Conservation (phyloP, 2,113 vertebrate species). For the Cettia cetti region DNA sequence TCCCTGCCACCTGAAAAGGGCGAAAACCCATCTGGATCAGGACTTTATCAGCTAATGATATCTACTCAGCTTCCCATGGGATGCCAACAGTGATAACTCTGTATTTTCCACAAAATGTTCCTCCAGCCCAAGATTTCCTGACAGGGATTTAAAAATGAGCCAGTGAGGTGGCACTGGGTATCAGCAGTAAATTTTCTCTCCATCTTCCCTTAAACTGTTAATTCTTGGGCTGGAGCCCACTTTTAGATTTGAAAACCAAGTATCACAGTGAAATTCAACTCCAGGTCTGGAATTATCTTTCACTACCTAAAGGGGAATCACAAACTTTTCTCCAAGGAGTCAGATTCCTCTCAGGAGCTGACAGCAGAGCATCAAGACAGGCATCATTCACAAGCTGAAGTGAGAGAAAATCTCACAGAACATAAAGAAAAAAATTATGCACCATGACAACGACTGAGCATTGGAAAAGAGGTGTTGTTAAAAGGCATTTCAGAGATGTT, state of each 20-base stretch:
- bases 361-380: background rate
- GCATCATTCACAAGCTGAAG: background rate
- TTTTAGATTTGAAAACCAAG: background rate
- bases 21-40: background rate
- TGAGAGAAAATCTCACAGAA: background rate
- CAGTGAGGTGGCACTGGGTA: background rate
- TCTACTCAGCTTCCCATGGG: background rate
- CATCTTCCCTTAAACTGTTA: background rate
- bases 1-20: background rate
- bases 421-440: background rate
- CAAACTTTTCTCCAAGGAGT: background rate
- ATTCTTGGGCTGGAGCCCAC: background rate
- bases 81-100: background rate
- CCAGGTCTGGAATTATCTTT: background rate
- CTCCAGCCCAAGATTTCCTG: background rate
- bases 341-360: background rate
- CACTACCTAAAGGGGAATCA: background rate
- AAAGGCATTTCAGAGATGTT: background rate
- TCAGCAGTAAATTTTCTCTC: background rate
- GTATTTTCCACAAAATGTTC: background rate
- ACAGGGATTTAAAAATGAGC: background rate
- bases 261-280: background rate
- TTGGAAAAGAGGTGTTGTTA: background rate
- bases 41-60: background rate
- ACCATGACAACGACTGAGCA: background rate